These are phyloP conservation scores for Arenaria interpres DNA, from an alignment of 2,113 vertebrate species.

Conservation along the genomic window DNA sequence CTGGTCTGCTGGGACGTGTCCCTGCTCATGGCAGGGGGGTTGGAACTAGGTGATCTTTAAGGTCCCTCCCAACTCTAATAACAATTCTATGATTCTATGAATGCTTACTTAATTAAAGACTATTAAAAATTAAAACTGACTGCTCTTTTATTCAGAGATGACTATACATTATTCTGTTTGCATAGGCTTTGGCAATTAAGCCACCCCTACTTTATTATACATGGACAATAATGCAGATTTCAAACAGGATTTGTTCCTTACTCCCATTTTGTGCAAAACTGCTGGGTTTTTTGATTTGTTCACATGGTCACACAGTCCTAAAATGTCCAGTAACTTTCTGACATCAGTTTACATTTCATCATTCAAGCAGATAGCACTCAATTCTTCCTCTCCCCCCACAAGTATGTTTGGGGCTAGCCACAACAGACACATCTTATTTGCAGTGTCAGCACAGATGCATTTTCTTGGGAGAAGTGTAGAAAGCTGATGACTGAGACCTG, in stretches of 20 bases:
- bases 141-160: neutral
- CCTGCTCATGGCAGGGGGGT: too few species aligned
- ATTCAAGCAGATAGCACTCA: neutral
- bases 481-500: neutral
- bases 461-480: neutral
- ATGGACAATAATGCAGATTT: neutral
- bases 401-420: neutral
- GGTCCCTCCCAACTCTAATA: too few species aligned
- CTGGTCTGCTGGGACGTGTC: too few species aligned
- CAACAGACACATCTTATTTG: neutral
- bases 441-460: neutral
- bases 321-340: neutral
- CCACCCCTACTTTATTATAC: neutral
- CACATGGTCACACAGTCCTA: rapidly evolving
- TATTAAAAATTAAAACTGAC: slow-evolving; percentile 27
- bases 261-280: neutral
- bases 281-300: neutral
- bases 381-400: neutral
- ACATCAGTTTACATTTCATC: neutral
- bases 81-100: neutral
- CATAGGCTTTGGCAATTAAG: neutral
- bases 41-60: too few species aligned
- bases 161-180: neutral
- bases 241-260: neutral
- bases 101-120: neutral